phyloP scores from a whole-genome alignment of 64 coral and sea anemone genomes.

The Pocillopora damicornis region DNA sequence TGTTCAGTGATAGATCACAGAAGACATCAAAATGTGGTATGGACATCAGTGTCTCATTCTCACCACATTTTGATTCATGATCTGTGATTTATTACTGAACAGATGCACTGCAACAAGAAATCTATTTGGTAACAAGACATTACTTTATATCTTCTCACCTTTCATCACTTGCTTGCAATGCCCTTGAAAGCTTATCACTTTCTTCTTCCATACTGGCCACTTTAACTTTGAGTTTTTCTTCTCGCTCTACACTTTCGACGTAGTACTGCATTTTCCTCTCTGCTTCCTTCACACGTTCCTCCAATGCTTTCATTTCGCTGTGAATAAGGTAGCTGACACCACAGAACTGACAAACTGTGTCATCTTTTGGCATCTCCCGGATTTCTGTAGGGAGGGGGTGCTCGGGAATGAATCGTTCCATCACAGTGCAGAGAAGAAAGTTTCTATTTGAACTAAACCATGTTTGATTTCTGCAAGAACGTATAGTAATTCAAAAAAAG shows the following conservation, averaged over 20 bases:
- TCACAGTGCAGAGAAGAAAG: not conserved
- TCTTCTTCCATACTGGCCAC: conserved; percentile 69
- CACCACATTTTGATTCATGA: too few relatives aligned
- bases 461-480: not conserved
- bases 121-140: too few relatives aligned
- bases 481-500: too few relatives aligned
- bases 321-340: conserved; percentile 99
- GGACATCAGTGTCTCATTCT: too few relatives aligned
- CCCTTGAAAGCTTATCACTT: conserved; percentile 52
- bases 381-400: conserved; percentile 91
- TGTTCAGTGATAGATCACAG: too few relatives aligned
- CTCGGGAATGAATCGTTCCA: conserved; percentile 59
- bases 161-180: conserved; percentile 73
- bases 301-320: conserved; percentile 94
- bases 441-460: not conserved
- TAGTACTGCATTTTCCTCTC: conserved; percentile 92
- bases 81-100: too few relatives aligned
- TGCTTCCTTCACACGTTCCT: conserved; percentile 77
- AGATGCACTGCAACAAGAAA: too few relatives aligned
- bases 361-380: conserved; percentile 80
- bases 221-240: conserved; percentile 77
- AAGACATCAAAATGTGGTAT: too few relatives aligned
- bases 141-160: conserved; percentile 31
- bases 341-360: conserved; percentile 98
- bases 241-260: conserved; percentile 86